Base-by-base conservation (phyloP, 2,113 vertebrate genomes). In the Neolamprologus caudopunctatus region DNA sequence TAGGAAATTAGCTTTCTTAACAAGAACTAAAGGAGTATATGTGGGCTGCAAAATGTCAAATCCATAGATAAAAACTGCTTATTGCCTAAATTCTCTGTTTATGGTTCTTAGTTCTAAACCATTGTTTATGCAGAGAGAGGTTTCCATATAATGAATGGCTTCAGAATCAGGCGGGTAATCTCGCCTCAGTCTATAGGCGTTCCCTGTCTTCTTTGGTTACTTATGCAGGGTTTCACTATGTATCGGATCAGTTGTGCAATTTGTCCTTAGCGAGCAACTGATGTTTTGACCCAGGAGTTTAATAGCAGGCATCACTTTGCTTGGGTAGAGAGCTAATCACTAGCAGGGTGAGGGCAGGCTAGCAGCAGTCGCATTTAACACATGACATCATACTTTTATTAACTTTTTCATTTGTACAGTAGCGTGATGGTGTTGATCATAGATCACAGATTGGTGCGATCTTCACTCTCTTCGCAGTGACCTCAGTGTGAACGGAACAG, bases 91-190 rank as follows among this genome's bases (percentile, higher is more conserved):
- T 92, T 75, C 82, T 82, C 35, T 95, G 94, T 95, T 95, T 92
- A 91, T 78, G 85, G 79, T 91, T 92, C 88, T 91, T 73, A 78
- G 81, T 37, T 68, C 66, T 83, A 93, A 96, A 94, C 91, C n/a
- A 93, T 91, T 95, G 92, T 95, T 96, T 96, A 92, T 50, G 88
- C 88, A 71, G 80, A 79, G 14, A 80, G 82, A 80, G 16, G 84
- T 91, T 93, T 88, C 75, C 13, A 12, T 26, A 13, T 94, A 96
- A 95, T 94, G 90, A 94, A 35, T 11, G 80, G 92, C 81, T 94
- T 53, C 73, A 63, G 73, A 66, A 71, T 85, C 82, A 19, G 50
- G 31, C 13, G n/a, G 55, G 28, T 95, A 94, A 95, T 94, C 94
- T 93, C 82, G 31, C 75, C 83, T 89, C 61, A 85, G 87, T 92